Evolutionary conservation across 2,113 vertebrate genomes (phyloP).

Genomic region (Miniopterus natalensis): DNA sequence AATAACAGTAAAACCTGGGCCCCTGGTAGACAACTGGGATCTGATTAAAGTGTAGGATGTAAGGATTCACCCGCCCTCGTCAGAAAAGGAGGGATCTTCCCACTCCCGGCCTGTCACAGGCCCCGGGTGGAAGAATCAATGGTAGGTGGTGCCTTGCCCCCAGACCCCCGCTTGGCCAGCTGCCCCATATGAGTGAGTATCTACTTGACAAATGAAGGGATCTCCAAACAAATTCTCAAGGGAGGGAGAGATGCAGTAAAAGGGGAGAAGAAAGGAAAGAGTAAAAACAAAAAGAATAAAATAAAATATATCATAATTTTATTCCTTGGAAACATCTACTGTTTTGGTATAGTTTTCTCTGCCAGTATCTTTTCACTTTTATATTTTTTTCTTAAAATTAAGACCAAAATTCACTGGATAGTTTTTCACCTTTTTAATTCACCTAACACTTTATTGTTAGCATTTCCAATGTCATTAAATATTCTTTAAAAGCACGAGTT

Average conservation of each 20-base stretch:
- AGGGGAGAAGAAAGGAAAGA: not conserved
- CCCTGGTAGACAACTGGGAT: not conserved
- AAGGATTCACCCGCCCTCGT: not conserved
- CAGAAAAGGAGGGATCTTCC: not conserved
- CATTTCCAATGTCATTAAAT: not conserved
- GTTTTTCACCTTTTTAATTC: constrained; percentile 26
- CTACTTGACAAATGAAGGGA: not conserved
- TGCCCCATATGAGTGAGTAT: not conserved
- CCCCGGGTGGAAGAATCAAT: not conserved
- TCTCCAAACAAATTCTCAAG: constrained; percentile 28
- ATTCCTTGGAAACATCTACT: not conserved
- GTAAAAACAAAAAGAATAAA: not conserved
- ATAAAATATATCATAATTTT: constrained; percentile 30
- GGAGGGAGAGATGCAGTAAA: not conserved
- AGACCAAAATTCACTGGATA: constrained; percentile 20
- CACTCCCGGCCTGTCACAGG: not conserved
- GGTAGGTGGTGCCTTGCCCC: not conserved
- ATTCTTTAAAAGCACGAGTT: constrained; percentile 52
- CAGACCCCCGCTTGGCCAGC: not conserved
- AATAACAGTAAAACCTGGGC: not conserved
- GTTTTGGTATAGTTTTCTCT: not conserved
- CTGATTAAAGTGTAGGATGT: not conserved
- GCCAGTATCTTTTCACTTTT: not conserved
- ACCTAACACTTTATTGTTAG: constrained; percentile 33
- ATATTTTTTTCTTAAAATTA: constrained; percentile 35